Percentiles rank a stretch among this genome's conserved stretches.
phyloP scores from a whole-genome alignment of 2,888 invertebrate genomes.

The Drosophila ezoana region DNA sequence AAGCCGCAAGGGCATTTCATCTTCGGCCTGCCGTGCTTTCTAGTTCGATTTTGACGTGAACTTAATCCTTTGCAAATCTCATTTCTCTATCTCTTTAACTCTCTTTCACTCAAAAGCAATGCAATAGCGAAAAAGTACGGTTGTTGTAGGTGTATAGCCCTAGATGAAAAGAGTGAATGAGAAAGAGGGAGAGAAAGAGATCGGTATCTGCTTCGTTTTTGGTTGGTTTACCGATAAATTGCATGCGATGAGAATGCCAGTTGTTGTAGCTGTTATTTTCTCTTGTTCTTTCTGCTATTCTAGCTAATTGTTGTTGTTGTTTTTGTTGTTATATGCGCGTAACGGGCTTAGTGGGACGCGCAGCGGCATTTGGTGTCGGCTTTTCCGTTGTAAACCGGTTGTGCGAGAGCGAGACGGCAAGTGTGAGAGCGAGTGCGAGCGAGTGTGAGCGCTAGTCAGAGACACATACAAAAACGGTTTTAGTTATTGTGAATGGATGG shows the following conservation, averaged over 20 bases:
- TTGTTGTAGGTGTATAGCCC: neutral
- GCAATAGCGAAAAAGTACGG: neutral
- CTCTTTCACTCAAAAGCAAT: neutral
- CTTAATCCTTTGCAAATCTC: neutral
- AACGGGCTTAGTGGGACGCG: constrained; percentile 31
- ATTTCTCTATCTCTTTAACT: no score
- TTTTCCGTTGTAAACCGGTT: constrained; percentile 48
- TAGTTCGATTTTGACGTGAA: neutral
- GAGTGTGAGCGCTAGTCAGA: no score
- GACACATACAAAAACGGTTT: neutral
- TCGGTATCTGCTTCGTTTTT: neutral
- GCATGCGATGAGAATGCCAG: neutral
- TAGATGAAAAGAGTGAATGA: neutral
- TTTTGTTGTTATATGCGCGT: constrained; percentile 12
- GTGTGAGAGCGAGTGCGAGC: neutral
- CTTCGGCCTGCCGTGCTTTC: no score
- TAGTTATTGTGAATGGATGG: neutral
- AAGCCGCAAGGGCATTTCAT: no score
- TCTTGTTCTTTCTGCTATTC: constrained; percentile 3
- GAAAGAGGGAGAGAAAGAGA: neutral
- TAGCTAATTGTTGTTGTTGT: constrained; percentile 2
- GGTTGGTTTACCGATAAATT: neutral
- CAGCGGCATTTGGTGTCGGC: constrained; percentile 26
- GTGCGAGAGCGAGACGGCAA: neutral
- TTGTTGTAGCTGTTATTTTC: neutral